Conservation (phyloP, 1,140 invertebrate genomes). For the Grapholita molesta region DNA sequence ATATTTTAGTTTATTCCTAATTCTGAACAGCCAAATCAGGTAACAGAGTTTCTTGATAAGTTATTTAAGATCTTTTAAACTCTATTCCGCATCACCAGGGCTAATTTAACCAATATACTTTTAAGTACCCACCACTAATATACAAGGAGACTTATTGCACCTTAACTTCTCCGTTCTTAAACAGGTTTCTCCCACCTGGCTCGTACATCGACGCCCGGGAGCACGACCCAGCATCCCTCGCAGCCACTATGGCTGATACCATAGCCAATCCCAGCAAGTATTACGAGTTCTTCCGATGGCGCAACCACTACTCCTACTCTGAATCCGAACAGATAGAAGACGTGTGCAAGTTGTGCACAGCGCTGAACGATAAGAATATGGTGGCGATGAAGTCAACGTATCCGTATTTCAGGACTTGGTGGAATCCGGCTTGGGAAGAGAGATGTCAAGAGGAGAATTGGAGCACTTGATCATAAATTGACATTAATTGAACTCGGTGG, state of each 20-base stretch:
- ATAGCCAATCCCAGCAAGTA: slow-evolving; percentile 42
- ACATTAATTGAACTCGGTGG: background rate
- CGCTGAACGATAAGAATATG: slow-evolving; percentile 41
- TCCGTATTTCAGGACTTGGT: slow-evolving; percentile 52
- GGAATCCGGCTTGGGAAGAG: slow-evolving; percentile 44
- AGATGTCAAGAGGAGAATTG: slow-evolving; percentile 30
- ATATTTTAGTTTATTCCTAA: too few species aligned
- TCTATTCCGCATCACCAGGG: too few species aligned
- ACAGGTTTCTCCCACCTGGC: slow-evolving; percentile 62
- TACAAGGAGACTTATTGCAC: too few species aligned
- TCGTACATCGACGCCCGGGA: slow-evolving; percentile 51
- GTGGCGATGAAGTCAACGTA: slow-evolving; percentile 38
- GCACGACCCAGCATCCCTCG: slow-evolving; percentile 30
- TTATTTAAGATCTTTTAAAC: too few species aligned
- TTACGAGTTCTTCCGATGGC: slow-evolving; percentile 54
- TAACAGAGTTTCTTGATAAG: too few species aligned
- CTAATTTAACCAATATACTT: too few species aligned
- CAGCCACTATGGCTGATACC: slow-evolving; percentile 35
- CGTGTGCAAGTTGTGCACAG: slow-evolving; percentile 50
- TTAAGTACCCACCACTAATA: too few species aligned
- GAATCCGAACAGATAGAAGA: slow-evolving; percentile 39
- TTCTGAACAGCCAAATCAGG: too few species aligned
- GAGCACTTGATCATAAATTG: background rate
- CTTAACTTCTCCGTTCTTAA: too few species aligned
- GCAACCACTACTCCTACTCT: slow-evolving; percentile 42